Conservation (phyloP, 2,113 vertebrate genomes). For the Sylvia atricapilla region DNA sequence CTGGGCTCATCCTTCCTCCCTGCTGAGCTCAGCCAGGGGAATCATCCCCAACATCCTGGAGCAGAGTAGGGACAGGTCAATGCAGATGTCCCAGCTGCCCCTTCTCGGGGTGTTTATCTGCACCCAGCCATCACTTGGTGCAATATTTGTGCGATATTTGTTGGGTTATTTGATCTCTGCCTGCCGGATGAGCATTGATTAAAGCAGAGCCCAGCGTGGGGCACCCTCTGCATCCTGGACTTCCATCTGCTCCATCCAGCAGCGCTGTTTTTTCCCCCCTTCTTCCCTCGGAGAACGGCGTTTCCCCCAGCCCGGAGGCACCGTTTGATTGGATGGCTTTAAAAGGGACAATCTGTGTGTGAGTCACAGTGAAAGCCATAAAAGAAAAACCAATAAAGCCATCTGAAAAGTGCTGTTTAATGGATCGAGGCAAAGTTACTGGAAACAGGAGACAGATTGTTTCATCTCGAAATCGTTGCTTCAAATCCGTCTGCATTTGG, state of each 20-base stretch:
- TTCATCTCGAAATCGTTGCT: neutral
- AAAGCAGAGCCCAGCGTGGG: neutral
- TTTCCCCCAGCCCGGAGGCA: neutral
- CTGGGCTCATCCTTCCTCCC: neutral
- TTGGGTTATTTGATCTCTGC: neutral
- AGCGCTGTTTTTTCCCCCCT: neutral
- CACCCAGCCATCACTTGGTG: fast-evolving
- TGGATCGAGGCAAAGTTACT: conserved; percentile 40
- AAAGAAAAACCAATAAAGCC: conserved; percentile 50
- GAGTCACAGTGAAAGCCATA: conserved; percentile 24
- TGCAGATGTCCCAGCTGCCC: neutral
- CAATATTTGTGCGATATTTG: neutral
- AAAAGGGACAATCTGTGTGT: neutral
- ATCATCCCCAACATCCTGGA: neutral
- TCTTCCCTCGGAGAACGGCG: neutral
- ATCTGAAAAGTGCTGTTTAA: conserved; percentile 39
- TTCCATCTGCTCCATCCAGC: neutral
- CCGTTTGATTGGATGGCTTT: neutral
- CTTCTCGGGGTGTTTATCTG: neutral
- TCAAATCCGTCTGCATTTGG: neutral
- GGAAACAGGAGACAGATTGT: conserved; percentile 8
- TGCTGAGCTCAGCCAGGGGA: fast-evolving
- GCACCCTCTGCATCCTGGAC: neutral
- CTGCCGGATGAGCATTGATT: neutral
- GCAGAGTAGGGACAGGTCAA: neutral